Evolutionary conservation across 2,888 invertebrate genomes (phyloP), one percentile per base, ranked within the genome.

Genomic region (Cinara cedri): DNA sequence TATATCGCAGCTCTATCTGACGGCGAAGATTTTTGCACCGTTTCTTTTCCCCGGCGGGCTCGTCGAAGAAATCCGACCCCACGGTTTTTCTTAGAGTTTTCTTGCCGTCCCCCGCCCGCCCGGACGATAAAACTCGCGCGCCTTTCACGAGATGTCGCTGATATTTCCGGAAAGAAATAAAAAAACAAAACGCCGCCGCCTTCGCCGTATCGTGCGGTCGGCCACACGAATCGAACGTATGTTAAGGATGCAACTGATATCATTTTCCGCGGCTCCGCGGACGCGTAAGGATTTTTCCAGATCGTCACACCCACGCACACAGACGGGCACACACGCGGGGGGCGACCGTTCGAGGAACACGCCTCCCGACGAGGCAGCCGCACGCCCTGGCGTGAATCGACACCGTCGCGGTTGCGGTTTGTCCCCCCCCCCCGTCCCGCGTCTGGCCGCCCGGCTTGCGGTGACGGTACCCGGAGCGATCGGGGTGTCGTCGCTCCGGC

Each of bases 391-490:
- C 66, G 62, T 46, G 68, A 76, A 76, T 76, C 76, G 76, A 78
- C 78, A 70, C 78, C 70, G 78, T 26, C 49, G 78, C 66, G 68
- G 76, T 78, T 78, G 78, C 78, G 78, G 78, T 78, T 78, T 70
- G 10, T 46, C 24, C 66, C 78, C 60, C 49, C 42, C 66, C 74
- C 19, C 13, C 44, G 63, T 44, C 54, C 42, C 34, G 13, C 55
- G 6, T 62, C 19, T 8, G 24, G 63, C 54, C 54, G 54, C 34
- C 34, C 55, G 6, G 24, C 70, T 19, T 19, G 34, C 34, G 76
- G 68, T 78, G 44, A 44, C 76, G 76, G 49, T 55, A 46, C 57
- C 19, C 55, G 49, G 11, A 10, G 19, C 42, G 46, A 46, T 4
- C 19, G 49, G 62, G 49, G 51, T 11, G 34, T 11, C 26, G 34